Conservation (phyloP, 2,797 vertebrate genomes). For the Lates japonicus region DNA sequence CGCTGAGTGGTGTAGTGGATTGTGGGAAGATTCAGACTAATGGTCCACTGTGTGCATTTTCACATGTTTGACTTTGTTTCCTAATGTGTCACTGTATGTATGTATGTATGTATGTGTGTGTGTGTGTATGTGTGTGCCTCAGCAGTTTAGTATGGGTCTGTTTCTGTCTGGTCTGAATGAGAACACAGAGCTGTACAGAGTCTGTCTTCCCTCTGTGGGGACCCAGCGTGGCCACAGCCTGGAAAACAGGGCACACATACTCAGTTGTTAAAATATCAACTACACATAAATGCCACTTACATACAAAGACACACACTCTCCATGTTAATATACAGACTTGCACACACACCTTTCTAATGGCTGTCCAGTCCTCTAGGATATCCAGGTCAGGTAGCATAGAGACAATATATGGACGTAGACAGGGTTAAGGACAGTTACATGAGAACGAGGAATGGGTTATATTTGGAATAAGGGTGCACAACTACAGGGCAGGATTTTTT, state of each 20-base stretch:
- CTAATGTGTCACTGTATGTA: not conserved
- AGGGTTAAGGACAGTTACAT: slow-evolving; percentile 82
- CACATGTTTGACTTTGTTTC: not conserved
- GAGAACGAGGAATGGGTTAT: not conserved
- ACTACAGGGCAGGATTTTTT: not conserved
- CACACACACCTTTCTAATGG: slow-evolving; percentile 95
- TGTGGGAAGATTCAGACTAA: slow-evolving; percentile 28
- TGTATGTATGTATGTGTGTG: slow-evolving; percentile 1
- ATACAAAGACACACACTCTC: not conserved
- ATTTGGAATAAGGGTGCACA: not conserved
- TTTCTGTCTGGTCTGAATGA: slow-evolving; percentile 79
- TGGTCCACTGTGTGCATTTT: slow-evolving; percentile 12
- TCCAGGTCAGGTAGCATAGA: slow-evolving; percentile 99
- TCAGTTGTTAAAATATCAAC: slow-evolving; percentile 23
- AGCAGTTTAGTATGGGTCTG: slow-evolving; percentile 82
- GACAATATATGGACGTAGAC: slow-evolving; percentile 96
- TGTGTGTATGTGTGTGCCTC: slow-evolving; percentile 37
- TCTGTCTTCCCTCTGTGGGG: slow-evolving; percentile 91
- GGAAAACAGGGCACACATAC: slow-evolving; percentile 57
- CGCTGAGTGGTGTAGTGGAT: slow-evolving; percentile 28
- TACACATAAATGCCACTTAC: not conserved
- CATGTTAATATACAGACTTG: slow-evolving; percentile 26
- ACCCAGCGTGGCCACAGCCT: slow-evolving; percentile 96
- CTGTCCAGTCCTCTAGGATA: slow-evolving; percentile 99
- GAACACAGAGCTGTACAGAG: slow-evolving; percentile 69